phyloP scores from a whole-genome alignment of 2,888 invertebrate genomes.

The Steinernema hermaphroditum region DNA sequence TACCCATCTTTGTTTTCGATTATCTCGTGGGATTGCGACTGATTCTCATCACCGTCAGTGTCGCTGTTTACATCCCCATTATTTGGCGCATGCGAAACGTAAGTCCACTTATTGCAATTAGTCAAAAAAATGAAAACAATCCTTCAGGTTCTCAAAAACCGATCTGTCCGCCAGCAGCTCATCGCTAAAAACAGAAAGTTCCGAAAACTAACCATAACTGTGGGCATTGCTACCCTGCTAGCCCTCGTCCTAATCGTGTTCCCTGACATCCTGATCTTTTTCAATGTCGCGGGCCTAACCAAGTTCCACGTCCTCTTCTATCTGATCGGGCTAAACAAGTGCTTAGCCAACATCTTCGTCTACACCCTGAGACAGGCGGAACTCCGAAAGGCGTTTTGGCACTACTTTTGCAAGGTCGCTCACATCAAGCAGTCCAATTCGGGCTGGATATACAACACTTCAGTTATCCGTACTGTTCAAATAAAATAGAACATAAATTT shows the following conservation, averaged over 20 bases:
- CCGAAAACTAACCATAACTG: not conserved
- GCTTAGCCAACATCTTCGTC: constrained; percentile 7
- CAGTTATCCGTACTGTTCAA: too few species aligned
- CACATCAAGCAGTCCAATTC: too few species aligned
- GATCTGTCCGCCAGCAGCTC: not conserved
- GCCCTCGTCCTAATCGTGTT: not conserved
- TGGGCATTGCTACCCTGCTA: not conserved
- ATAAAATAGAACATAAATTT: too few species aligned
- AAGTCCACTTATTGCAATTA: not conserved
- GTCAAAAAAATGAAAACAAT: not conserved
- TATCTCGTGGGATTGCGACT: not conserved
- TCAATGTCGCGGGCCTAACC: not conserved
- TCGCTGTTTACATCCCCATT: not conserved
- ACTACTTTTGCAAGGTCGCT: too few species aligned
- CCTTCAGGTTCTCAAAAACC: not conserved
- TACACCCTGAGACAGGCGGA: constrained; percentile 1
- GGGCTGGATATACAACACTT: too few species aligned
- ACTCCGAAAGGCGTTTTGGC: not conserved
- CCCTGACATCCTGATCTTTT: constrained; percentile 1
- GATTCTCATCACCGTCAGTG: not conserved
- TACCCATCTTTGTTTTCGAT: too few species aligned
- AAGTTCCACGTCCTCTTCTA: not conserved
- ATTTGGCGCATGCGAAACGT: not conserved
- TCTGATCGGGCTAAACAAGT: constrained; percentile 15
- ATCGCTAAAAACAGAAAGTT: not conserved